phyloP scores from a whole-genome alignment of 2,888 invertebrate species.

The Macropis europaea region DNA sequence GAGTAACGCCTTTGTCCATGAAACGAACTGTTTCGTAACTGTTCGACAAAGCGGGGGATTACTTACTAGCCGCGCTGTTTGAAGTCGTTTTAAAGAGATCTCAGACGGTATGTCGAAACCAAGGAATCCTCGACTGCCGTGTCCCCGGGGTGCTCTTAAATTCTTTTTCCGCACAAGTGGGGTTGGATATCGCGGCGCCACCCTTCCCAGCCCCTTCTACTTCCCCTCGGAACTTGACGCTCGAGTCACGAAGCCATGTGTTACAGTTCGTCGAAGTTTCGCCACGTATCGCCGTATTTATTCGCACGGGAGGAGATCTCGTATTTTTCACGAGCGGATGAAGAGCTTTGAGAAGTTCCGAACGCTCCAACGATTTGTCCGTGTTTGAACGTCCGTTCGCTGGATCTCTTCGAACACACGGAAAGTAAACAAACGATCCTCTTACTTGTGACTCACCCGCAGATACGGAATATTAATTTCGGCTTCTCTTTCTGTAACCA shows the following conservation, averaged over 20 bases:
- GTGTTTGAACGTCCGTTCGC: neutral
- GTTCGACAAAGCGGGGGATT: constrained; percentile 24
- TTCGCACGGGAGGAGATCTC: constrained; percentile 47
- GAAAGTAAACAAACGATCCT: too few relatives aligned
- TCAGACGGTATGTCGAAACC: constrained; percentile 20
- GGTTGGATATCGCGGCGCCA: constrained; percentile 43
- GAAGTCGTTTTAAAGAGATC: constrained; percentile 33
- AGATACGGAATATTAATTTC: too few relatives aligned
- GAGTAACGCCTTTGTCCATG: neutral
- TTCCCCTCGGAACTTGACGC: constrained; percentile 53
- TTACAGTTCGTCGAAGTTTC: constrained; percentile 64
- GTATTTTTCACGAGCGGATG: constrained; percentile 33
- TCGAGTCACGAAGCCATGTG: constrained; percentile 64
- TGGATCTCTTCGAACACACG: too few relatives aligned
- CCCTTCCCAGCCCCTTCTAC: constrained; percentile 18
- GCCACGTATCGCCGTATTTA: constrained; percentile 57
- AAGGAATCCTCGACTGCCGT: neutral
- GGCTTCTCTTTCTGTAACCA: too few relatives aligned
- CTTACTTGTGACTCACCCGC: too few relatives aligned
- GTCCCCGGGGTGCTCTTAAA: constrained; percentile 51
- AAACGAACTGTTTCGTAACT: neutral
- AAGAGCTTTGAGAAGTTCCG: constrained; percentile 19
- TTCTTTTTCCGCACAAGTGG: constrained; percentile 44
- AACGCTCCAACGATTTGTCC: constrained; percentile 6
- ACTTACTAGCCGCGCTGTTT: constrained; percentile 10